phyloP scores from a whole-genome alignment of 64 coral and sea anemone genomes.

The Pocillopora verrucosa region DNA sequence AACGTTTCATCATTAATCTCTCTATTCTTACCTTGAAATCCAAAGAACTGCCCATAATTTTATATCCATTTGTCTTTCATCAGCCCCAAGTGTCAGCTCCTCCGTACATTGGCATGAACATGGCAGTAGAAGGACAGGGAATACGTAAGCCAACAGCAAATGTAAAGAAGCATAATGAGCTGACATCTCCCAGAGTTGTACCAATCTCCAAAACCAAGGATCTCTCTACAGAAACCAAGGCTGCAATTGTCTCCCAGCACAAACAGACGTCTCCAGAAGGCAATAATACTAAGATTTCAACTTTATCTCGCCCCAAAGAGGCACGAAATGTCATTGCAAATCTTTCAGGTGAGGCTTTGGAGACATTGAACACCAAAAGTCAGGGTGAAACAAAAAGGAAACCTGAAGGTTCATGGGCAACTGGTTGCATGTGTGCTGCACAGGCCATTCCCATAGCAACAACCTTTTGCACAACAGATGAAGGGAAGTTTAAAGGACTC shows the following conservation, averaged over 20 bases:
- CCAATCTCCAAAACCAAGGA: background rate
- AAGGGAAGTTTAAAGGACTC: slow-evolving; percentile 50
- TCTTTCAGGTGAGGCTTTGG: slow-evolving; percentile 32
- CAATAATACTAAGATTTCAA: slow-evolving; percentile 9
- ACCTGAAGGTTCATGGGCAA: slow-evolving; percentile 61
- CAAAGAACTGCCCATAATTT: too few relatives aligned
- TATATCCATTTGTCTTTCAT: background rate
- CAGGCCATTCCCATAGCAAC: slow-evolving; percentile 49
- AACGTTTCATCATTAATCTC: too few relatives aligned
- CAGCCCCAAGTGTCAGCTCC: slow-evolving; percentile 82
- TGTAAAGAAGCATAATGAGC: slow-evolving; percentile 12
- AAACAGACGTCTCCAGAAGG: background rate
- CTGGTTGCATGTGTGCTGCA: slow-evolving; percentile 12
- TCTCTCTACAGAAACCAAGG: background rate
- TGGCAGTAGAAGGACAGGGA: slow-evolving; percentile 80
- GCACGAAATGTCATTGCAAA: slow-evolving; percentile 24
- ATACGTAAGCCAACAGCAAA: slow-evolving; percentile 42
- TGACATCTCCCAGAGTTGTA: background rate
- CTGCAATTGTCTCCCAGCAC: background rate
- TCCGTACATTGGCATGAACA: slow-evolving; percentile 92
- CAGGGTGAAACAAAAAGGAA: slow-evolving; percentile 12
- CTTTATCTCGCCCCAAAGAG: slow-evolving; percentile 63
- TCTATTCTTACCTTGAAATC: background rate
- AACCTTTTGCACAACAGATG: slow-evolving; percentile 26
- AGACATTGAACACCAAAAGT: background rate